Percentiles rank a stretch among this genome's conserved stretches.
phyloP scores from a whole-genome alignment of 2,888 invertebrate genomes.

The Xanthorhoe spadicearia region DNA sequence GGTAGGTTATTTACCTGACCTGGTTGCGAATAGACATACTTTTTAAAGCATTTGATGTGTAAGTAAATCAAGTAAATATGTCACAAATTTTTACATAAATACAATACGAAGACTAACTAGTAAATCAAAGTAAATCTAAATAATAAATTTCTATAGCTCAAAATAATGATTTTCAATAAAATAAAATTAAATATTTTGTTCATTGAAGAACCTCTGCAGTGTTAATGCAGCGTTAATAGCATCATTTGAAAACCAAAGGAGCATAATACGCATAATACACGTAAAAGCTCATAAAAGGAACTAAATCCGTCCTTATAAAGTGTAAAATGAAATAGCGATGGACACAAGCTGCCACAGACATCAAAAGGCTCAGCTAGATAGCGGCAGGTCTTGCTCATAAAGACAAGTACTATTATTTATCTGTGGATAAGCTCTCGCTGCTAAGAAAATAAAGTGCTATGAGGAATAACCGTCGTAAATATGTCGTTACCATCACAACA shows the following conservation, averaged over 20 bases:
- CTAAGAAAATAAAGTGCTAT: conserved; percentile 50
- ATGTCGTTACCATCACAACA: conserved; percentile 47
- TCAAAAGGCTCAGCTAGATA: conserved; percentile 50
- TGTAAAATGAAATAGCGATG: conserved; percentile 39
- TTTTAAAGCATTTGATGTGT: conserved; percentile 6
- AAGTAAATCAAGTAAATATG: too few relatives aligned
- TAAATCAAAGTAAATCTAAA: too few relatives aligned
- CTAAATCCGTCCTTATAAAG: conserved; percentile 34
- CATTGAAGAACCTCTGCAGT: too few relatives aligned
- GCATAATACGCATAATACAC: neutral
- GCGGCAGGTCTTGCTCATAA: conserved; percentile 48
- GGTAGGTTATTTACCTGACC: conserved; percentile 35
- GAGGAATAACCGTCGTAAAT: conserved; percentile 45
- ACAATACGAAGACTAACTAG: too few relatives aligned
- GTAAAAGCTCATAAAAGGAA: conserved; percentile 24
- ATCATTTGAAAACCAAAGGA: neutral
- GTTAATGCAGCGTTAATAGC: too few relatives aligned
- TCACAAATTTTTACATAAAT: too few relatives aligned
- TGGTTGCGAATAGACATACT: conserved; percentile 26
- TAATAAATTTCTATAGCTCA: too few relatives aligned
- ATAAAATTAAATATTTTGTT: too few relatives aligned
- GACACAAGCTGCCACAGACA: conserved; percentile 46
- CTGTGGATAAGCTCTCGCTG: conserved; percentile 26
- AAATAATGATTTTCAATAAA: too few relatives aligned
- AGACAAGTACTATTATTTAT: conserved; percentile 32